Percentiles rank a stretch among this genome's conserved stretches.
Conservation (phyloP, 1,140 invertebrate genomes). For the Teleopsis dalmanni region DNA sequence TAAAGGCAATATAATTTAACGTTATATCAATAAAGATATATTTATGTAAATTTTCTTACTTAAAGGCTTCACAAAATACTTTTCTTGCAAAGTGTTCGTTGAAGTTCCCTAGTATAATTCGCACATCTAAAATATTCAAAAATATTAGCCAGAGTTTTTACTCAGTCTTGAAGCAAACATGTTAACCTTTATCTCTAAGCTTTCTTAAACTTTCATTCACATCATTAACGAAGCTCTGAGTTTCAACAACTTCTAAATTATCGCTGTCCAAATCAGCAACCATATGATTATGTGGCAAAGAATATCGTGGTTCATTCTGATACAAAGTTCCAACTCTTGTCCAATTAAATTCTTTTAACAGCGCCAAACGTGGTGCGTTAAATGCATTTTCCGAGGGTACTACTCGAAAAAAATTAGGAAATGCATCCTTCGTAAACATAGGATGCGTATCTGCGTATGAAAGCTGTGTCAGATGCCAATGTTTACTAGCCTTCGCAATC, state of each 20-base stretch:
- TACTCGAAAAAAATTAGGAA: conserved; percentile 93
- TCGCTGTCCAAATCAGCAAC: conserved; percentile 79
- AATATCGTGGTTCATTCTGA: conserved; percentile 91
- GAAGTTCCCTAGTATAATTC: conserved; percentile 95
- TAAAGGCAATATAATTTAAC: conserved; percentile 27
- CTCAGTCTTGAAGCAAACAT: no score
- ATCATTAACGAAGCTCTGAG: conserved; percentile 91
- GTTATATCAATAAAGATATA: background rate
- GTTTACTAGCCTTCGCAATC: conserved; percentile 93
- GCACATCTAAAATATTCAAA: no score
- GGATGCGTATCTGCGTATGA: conserved; percentile 98
- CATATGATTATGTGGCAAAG: conserved; percentile 85
- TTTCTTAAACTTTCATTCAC: conserved; percentile 73
- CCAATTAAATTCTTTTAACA: conserved; percentile 93
- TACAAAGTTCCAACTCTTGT: conserved; percentile 94
- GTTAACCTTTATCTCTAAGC: conserved; percentile 81
- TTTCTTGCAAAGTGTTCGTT: conserved; percentile 87
- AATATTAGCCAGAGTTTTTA: no score
- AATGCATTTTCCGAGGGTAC: conserved; percentile 94
- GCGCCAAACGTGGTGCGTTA: conserved; percentile 80
- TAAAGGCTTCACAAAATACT: conserved; percentile 90
- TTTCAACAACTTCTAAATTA: conserved; percentile 76
- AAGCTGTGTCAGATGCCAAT: conserved; percentile 93
- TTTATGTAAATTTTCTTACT: conserved; percentile 40
- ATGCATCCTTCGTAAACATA: conserved; percentile 90